Conservation (phyloP, 2,888 invertebrate species). For the Drosophila cognata region DNA sequence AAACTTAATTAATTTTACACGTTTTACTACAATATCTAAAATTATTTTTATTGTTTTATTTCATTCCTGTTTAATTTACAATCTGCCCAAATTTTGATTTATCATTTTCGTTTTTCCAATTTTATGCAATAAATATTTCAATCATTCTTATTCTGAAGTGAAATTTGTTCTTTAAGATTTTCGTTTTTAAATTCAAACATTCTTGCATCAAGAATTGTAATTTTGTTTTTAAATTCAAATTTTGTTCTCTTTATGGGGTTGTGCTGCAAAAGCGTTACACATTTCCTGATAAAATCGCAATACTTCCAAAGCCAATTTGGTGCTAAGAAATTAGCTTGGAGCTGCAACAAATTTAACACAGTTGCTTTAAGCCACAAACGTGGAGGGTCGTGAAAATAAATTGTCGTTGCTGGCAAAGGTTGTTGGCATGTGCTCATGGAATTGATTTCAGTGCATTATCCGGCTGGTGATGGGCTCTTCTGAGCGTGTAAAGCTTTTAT, state of each 20-base stretch:
- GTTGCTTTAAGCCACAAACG: constrained; percentile 10
- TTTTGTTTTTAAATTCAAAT: not conserved
- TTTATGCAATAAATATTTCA: too few relatives aligned
- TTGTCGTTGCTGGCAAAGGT: constrained; percentile 67
- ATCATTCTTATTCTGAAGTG: not conserved
- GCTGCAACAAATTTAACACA: constrained; percentile 18
- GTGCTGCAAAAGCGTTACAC: not conserved
- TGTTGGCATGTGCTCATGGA: constrained; percentile 66
- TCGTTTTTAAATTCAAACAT: not conserved
- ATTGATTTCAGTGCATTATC: constrained; percentile 76
- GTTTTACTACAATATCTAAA: not conserved
- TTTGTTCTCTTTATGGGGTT: not conserved
- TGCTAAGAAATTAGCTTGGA: constrained; percentile 45
- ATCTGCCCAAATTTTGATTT: not conserved
- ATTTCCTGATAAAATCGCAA: constrained; percentile 1
- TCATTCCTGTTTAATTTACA: not conserved
- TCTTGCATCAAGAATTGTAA: not conserved
- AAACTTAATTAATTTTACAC: not conserved
- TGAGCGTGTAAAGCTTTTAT: constrained; percentile 69
- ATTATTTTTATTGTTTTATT: not conserved
- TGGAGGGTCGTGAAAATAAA: constrained; percentile 68
- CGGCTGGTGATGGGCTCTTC: not conserved
- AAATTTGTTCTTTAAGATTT: not conserved
- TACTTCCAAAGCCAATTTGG: not conserved
- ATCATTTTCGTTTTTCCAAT: too few relatives aligned